A percentile compares a stretch with the other conserved stretches of the same genome.
These are phyloP conservation scores for Bembecia ichneumoniformis DNA, from an alignment of 2,888 invertebrate genomes.

Conservation along the genomic window DNA sequence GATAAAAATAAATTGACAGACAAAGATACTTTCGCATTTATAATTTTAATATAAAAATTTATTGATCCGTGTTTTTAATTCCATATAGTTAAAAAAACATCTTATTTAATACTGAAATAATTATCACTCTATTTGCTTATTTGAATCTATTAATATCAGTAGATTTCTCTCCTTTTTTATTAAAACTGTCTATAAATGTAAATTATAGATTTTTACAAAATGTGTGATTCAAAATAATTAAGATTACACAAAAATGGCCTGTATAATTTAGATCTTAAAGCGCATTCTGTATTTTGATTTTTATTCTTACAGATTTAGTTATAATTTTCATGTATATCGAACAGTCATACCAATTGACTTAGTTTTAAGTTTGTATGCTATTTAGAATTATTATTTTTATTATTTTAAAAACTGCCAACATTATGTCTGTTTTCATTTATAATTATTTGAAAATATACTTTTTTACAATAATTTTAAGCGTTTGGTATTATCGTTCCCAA, in stretches of 20 bases:
- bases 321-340: constrained; percentile 24
- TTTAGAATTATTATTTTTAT: constrained; percentile 17
- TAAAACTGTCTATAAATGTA: neutral
- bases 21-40: too few relatives aligned
- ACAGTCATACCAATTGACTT: constrained; percentile 36
- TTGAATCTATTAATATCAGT: too few relatives aligned
- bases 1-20: too few relatives aligned
- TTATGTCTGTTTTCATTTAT: constrained; percentile 45
- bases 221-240: constrained; percentile 33
- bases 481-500: constrained; percentile 13
- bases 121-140: too few relatives aligned
- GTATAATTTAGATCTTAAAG: constrained; percentile 36
- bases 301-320: constrained; percentile 20
- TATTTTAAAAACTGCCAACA: constrained; percentile 51
- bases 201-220: constrained; percentile 15
- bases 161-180: too few relatives aligned
- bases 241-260: constrained; percentile 43
- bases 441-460: constrained; percentile 60
- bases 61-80: too few relatives aligned
- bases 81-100: too few relatives aligned
- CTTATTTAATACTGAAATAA: too few relatives aligned
- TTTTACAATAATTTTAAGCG: constrained; percentile 30
- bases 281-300: constrained; percentile 9
- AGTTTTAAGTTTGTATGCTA: constrained; percentile 31
- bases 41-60: too few relatives aligned